phyloP scores from a whole-genome alignment of 2,113 vertebrate species.

The Xiphophorus maculatus region DNA sequence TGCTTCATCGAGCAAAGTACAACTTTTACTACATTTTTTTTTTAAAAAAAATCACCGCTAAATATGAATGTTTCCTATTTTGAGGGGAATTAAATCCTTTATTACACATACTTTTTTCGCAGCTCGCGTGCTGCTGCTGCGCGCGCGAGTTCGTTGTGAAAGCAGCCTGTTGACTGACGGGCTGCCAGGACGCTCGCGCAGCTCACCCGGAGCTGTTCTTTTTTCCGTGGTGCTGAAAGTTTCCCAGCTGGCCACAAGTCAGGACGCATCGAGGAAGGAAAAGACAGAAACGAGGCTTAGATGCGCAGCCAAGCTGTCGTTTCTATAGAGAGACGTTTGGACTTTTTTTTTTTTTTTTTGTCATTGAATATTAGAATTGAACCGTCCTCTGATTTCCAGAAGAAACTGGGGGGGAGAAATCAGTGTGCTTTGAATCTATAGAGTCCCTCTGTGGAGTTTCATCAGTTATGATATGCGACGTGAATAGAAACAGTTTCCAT shows the following conservation, averaged over 20 bases:
- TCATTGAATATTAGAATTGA: neutral
- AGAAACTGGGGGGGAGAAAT: slow-evolving; percentile 25
- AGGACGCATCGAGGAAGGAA: slow-evolving; percentile 10
- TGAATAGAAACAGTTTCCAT: neutral
- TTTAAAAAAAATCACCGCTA: no score
- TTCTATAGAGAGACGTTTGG: neutral
- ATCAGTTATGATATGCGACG: neutral
- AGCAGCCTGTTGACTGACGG: slow-evolving; percentile 58
- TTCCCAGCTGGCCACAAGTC: slow-evolving; percentile 48
- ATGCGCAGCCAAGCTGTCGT: neutral
- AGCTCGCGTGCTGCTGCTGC: slow-evolving; percentile 13
- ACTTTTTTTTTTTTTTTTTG: neutral
- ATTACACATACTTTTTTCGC: neutral
- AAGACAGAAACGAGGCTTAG: neutral
- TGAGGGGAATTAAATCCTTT: neutral
- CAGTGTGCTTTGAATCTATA: slow-evolving; percentile 18
- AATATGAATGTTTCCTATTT: neutral
- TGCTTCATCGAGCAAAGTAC: slow-evolving; percentile 18
- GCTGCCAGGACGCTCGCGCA: slow-evolving; percentile 27
- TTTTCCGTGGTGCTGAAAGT: slow-evolving; percentile 77
- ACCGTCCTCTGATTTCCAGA: slow-evolving; percentile 2
- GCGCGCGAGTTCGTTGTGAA: slow-evolving; percentile 40
- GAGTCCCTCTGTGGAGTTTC: neutral
- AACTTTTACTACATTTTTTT: neutral
- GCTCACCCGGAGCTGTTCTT: slow-evolving; percentile 68